Conservation (phyloP, 2,888 invertebrate genomes). For the Latrodectus hesperus region DNA sequence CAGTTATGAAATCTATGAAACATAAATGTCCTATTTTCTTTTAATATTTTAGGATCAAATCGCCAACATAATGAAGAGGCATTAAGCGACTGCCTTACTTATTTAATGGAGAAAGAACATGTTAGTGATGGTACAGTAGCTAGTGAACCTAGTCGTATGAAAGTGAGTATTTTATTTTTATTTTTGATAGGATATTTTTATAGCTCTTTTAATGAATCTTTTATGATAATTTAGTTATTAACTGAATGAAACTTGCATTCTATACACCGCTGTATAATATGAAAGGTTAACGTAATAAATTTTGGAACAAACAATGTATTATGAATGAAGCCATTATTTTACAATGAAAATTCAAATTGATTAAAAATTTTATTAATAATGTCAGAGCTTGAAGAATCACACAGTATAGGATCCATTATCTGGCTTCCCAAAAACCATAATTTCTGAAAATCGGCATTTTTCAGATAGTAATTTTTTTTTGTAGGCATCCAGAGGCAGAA, state of each 20-base stretch:
- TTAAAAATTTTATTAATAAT: not conserved
- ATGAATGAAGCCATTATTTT: not conserved
- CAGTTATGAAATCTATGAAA: no score
- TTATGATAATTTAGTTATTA: not conserved
- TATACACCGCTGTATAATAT: not conserved
- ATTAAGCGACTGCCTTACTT: conserved; percentile 84
- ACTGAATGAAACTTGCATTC: no score
- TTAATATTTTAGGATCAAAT: conserved; percentile 82
- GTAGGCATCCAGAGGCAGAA: no score
- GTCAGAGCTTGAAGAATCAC: no score
- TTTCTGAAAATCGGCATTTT: no score
- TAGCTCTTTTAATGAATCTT: not conserved
- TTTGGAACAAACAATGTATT: not conserved
- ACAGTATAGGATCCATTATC: no score
- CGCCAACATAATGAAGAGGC: conserved; percentile 90
- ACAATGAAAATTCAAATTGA: not conserved
- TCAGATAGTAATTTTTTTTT: no score
- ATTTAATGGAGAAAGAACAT: conserved; percentile 82
- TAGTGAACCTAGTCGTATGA: conserved; percentile 87
- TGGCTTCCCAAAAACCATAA: no score
- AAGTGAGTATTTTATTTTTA: conserved; percentile 77
- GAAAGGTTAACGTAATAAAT: not conserved
- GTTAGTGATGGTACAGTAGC: conserved; percentile 90
- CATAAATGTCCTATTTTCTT: not conserved
- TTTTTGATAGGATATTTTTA: no score